Evolutionary conservation across 2,797 vertebrate genomes (phyloP).

Genomic region (Alouatta caraya): DNA sequence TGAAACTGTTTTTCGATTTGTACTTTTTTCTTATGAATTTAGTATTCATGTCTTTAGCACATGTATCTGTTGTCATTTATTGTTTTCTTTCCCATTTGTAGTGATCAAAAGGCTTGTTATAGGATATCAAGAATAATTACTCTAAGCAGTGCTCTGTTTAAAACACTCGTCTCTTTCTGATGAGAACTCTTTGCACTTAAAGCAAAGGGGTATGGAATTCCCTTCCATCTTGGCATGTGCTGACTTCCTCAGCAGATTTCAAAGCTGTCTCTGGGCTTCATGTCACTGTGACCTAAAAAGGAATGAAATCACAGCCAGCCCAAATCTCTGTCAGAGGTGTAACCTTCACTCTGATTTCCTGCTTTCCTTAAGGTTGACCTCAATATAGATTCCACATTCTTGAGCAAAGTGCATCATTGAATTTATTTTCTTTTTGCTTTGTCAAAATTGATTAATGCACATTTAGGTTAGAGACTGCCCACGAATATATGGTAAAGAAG

Average conservation of each 20-base stretch:
- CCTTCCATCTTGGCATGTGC: conserved; percentile 82
- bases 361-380: conserved; percentile 76
- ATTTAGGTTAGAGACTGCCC: background rate
- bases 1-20: background rate
- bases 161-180: conserved; percentile 10
- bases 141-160: conserved; percentile 17
- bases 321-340: conserved; percentile 78
- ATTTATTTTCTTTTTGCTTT: conserved; percentile 79
- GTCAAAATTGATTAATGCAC: conserved; percentile 77
- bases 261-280: conserved; percentile 88
- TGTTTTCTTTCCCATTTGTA: background rate
- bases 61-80: conserved; percentile 8
- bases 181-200: conserved; percentile 3
- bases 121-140: conserved; percentile 24
- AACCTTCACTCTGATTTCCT: conserved; percentile 73
- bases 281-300: conserved; percentile 91
- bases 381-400: conserved; percentile 77
- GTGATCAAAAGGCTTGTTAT: background rate
- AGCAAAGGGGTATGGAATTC: conserved; percentile 80
- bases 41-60: background rate
- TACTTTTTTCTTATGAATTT: background rate
- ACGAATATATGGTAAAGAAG: background rate
- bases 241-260: conserved; percentile 86
- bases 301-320: conserved; percentile 76
- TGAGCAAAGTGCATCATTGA: conserved; percentile 70